Conservation (phyloP, 1,140 invertebrate genomes). For the Sitobion miscanthi region DNA sequence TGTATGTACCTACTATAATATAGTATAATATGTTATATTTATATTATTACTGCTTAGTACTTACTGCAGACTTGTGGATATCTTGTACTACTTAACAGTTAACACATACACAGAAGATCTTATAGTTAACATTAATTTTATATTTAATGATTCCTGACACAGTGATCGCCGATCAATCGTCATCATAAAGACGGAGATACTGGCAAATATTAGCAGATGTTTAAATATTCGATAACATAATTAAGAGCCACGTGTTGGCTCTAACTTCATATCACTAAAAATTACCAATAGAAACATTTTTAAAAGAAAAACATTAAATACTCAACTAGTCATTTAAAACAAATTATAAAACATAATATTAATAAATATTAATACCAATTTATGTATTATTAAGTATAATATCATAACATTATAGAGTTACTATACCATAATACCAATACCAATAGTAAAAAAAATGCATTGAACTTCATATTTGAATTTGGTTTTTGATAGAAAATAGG, state of each 20-base stretch:
- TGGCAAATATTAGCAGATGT: neutral
- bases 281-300: neutral
- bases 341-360: neutral
- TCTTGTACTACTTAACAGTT: neutral
- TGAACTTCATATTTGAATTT: no score
- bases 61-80: neutral
- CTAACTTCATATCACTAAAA: neutral
- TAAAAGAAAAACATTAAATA: neutral
- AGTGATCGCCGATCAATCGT: neutral
- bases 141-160: neutral
- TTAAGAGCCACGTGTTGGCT: neutral
- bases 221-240: neutral
- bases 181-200: neutral
- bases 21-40: no score
- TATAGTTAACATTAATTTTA: neutral
- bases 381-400: neutral
- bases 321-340: neutral
- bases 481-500: no score
- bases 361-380: neutral
- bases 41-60: neutral
- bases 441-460: no score
- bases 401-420: neutral
- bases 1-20: no score
- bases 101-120: neutral
- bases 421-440: no score